phyloP scores from a whole-genome alignment of 2,888 invertebrate genomes.

The Schrankia costaestrigalis region DNA sequence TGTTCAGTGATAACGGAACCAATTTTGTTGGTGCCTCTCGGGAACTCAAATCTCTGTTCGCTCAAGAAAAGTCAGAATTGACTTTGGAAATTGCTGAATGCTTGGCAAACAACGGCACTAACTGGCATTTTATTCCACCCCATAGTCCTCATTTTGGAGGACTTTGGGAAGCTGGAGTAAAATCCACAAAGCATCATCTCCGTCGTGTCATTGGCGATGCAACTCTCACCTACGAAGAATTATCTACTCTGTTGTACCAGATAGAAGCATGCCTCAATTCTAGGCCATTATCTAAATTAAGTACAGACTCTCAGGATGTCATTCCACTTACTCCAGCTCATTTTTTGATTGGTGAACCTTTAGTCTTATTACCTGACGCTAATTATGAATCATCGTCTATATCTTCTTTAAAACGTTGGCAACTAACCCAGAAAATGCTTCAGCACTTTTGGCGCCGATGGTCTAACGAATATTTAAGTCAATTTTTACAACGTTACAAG shows the following conservation, averaged over 20 bases:
- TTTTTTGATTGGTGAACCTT: slow-evolving; percentile 2
- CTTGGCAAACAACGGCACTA: neutral
- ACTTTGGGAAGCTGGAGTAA: slow-evolving; percentile 9
- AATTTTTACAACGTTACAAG: slow-evolving; percentile 1
- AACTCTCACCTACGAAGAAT: slow-evolving; percentile 2
- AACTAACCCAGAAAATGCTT: slow-evolving; percentile 3
- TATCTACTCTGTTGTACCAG: slow-evolving; percentile 3
- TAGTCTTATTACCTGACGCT: slow-evolving; percentile 1
- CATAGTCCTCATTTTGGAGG: slow-evolving; percentile 11
- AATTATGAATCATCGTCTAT: slow-evolving; percentile 2
- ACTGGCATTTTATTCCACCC: slow-evolving; percentile 7
- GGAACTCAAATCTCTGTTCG: neutral
- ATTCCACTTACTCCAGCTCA: slow-evolving; percentile 1
- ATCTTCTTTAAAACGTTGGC: slow-evolving; percentile 1
- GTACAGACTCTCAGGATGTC: neutral
- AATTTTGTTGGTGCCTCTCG: slow-evolving; percentile 7
- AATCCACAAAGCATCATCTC: slow-evolving; percentile 5
- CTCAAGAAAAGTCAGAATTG: neutral
- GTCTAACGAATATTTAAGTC: slow-evolving; percentile 3
- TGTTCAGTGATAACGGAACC: slow-evolving; percentile 1
- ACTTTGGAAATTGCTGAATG: neutral
- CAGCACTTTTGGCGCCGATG: slow-evolving; percentile 5
- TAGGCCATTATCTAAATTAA: slow-evolving; percentile 2
- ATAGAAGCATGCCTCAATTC: slow-evolving; percentile 9
- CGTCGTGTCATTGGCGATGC: slow-evolving; percentile 4